phyloP scores from a whole-genome alignment of 2,113 vertebrate species.

The Thymallus thymallus region DNA sequence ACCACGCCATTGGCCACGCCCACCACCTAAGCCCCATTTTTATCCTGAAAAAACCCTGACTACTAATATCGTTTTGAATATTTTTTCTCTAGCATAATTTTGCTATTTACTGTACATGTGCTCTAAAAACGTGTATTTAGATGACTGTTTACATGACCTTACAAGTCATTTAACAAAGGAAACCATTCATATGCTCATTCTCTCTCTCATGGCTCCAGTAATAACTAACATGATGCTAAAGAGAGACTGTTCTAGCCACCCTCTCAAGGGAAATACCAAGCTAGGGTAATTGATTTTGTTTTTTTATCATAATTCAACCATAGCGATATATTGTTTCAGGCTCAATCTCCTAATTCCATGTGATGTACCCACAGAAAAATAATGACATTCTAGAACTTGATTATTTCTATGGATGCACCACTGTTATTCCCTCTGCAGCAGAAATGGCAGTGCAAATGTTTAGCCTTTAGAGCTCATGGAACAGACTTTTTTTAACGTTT shows the following conservation, averaged over 20 bases:
- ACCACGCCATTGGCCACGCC: too few species aligned
- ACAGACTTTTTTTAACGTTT: neutral
- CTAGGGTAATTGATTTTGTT: neutral
- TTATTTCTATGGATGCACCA: too few species aligned
- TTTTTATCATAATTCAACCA: neutral
- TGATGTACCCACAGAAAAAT: neutral
- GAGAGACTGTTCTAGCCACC: neutral
- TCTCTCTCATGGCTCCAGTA: neutral
- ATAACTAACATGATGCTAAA: neutral
- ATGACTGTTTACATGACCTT: too few species aligned
- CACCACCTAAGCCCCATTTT: too few species aligned
- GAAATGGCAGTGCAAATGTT: neutral
- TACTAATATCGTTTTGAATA: neutral
- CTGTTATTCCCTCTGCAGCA: neutral
- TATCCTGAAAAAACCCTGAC: too few species aligned
- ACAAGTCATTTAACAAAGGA: too few species aligned
- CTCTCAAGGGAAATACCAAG: neutral
- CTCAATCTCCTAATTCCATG: neutral
- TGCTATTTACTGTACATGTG: neutral
- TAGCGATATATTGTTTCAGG: neutral
- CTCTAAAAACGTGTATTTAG: too few species aligned
- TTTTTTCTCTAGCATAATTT: neutral
- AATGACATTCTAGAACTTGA: too few species aligned
- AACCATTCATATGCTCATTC: too few species aligned
- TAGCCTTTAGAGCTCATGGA: neutral